phyloP scores from a whole-genome alignment of 1,140 invertebrate genomes.

The Drosophila rufa region DNA sequence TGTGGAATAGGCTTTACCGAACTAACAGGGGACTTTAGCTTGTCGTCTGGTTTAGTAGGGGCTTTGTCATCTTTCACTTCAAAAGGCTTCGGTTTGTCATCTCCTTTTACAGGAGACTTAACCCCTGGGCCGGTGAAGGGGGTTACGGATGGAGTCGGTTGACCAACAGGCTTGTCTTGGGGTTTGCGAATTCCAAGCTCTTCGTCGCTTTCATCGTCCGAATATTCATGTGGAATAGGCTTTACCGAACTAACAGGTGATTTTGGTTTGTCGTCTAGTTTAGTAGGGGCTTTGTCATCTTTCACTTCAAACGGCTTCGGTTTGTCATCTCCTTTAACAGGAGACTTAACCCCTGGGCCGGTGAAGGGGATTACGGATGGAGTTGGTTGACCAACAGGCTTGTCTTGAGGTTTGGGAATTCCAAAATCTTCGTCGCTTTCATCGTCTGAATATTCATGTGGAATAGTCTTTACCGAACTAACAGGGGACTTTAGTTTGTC shows the following conservation, averaged over 20 bases:
- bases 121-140: background rate
- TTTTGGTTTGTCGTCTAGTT: background rate
- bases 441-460: constrained; percentile 4
- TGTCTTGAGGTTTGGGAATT: background rate
- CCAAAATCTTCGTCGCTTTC: constrained; percentile 8
- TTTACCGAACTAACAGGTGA: too few relatives aligned
- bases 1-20: too few relatives aligned
- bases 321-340: background rate
- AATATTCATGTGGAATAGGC: background rate
- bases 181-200: constrained; percentile 2
- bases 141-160: background rate
- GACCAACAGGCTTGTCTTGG: background rate
- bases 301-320: background rate
- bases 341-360: background rate
- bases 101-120: too few relatives aligned
- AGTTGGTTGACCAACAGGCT: background rate
- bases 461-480: too few relatives aligned
- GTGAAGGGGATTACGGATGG: background rate
- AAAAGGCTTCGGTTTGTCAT: background rate
- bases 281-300: background rate
- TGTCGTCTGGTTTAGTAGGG: background rate
- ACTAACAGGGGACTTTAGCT: background rate
- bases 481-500: too few relatives aligned
- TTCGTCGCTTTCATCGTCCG: constrained; percentile 16
- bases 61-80: background rate